Percentiles rank a stretch among this genome's conserved stretches.
Evolutionary conservation across 1,140 invertebrate species (phyloP).

Genomic region (Hydropsyche tenuis): DNA sequence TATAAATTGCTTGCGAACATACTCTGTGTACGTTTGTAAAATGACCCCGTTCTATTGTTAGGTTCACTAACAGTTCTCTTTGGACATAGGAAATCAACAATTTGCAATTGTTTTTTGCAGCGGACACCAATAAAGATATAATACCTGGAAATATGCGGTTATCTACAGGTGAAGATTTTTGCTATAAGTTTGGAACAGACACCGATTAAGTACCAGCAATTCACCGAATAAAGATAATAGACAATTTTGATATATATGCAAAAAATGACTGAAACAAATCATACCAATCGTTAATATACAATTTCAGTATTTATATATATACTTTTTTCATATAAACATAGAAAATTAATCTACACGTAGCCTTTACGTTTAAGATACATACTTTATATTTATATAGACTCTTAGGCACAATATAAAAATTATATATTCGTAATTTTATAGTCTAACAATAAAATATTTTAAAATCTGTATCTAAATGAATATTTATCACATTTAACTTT

Average conservation of each 20-base stretch:
- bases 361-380: background rate
- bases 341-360: slow-evolving; percentile 29
- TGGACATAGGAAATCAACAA: slow-evolving; percentile 44
- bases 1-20: background rate
- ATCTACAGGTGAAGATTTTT: background rate
- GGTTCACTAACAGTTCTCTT: slow-evolving; percentile 42
- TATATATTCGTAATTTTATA: background rate
- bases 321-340: slow-evolving; percentile 32
- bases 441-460: background rate
- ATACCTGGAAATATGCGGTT: background rate
- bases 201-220: slow-evolving; percentile 19
- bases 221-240: background rate
- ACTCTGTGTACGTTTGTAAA: slow-evolving; percentile 16
- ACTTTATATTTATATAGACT: slow-evolving; percentile 5
- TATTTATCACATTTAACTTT: slow-evolving; percentile 6
- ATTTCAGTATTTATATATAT: slow-evolving; percentile 12
- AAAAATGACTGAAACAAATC: no score
- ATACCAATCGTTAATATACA: background rate
- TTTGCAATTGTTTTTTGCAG: slow-evolving; percentile 40
- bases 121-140: background rate
- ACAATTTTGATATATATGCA: background rate
- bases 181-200: background rate
- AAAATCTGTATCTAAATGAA: background rate
- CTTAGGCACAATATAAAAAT: slow-evolving; percentile 30
- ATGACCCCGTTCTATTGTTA: slow-evolving; percentile 47